These are phyloP conservation scores for Quadroppia sp. DNA, from an alignment of 2,888 invertebrate species.

Conservation along the genomic window DNA sequence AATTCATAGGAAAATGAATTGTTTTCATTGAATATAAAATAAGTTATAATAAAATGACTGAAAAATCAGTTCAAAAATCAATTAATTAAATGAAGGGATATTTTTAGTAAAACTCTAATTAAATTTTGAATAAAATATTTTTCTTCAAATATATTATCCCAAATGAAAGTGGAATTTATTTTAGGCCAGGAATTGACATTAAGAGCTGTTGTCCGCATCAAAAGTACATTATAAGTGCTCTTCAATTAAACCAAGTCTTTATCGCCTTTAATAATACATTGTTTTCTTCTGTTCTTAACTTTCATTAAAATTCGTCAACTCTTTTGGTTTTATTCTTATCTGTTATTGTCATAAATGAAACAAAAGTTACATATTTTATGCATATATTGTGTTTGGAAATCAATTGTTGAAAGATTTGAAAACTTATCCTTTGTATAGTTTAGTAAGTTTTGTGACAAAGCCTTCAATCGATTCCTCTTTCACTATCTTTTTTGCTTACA, in stretches of 20 bases:
- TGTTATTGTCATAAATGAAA: too few relatives aligned
- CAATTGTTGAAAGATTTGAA: neutral
- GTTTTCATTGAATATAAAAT: neutral
- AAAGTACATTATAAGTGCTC: conserved; percentile 13
- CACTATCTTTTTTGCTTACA: neutral
- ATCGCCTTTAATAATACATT: conserved; percentile 16
- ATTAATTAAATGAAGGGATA: too few relatives aligned
- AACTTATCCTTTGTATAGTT: too few relatives aligned
- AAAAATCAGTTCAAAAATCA: too few relatives aligned
- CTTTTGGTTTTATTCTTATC: too few relatives aligned
- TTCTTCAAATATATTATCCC: neutral
- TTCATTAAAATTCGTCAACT: too few relatives aligned
- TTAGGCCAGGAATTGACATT: conserved; percentile 17
- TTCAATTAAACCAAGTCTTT: conserved; percentile 16
- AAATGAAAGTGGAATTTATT: neutral
- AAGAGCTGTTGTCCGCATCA: conserved; percentile 21
- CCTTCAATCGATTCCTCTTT: conserved; percentile 12
- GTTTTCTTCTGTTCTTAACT: too few relatives aligned
- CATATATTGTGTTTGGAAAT: neutral
- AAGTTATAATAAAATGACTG: too few relatives aligned
- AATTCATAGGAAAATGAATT: neutral
- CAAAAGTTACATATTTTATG: neutral
- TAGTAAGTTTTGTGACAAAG: too few relatives aligned
- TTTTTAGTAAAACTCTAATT: too few relatives aligned
- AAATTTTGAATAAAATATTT: too few relatives aligned